Percentiles rank a stretch among this genome's conserved stretches.
phyloP scores from a whole-genome alignment of 2,113 vertebrate species.

The Silurus meridionalis region DNA sequence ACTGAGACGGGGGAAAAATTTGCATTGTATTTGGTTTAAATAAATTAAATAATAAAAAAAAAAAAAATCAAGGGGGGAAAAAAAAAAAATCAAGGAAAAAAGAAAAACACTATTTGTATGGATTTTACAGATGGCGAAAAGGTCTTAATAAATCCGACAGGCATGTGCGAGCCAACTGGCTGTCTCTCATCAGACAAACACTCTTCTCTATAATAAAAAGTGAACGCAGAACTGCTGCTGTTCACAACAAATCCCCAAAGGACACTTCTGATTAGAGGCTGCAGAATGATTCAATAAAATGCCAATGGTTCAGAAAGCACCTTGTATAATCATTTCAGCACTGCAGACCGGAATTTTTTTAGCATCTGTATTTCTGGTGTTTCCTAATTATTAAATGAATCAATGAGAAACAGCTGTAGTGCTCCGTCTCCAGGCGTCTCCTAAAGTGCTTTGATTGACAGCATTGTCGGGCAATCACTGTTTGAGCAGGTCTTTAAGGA shows the following conservation, averaged over 20 bases:
- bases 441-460: conserved; percentile 55
- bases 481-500: conserved; percentile 91
- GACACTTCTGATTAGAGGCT: conserved; percentile 20
- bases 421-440: conserved; percentile 26
- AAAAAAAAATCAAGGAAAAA: conserved; percentile 39
- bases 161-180: conserved; percentile 55
- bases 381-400: background rate
- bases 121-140: conserved; percentile 67
- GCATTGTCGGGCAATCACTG: conserved; percentile 69
- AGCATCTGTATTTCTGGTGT: background rate
- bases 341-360: background rate
- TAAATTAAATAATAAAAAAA: conserved; percentile 2
- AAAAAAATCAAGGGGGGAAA: background rate
- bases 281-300: background rate
- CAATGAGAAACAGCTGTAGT: background rate
- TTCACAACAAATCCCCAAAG: conserved; percentile 15
- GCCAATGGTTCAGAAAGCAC: background rate
- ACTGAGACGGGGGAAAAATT: conserved; percentile 47
- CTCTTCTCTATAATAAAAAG: conserved; percentile 44
- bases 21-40: conserved; percentile 53
- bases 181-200: conserved; percentile 54
- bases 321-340: background rate
- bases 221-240: background rate
- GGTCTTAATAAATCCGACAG: conserved; percentile 61
- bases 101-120: conserved; percentile 58